Percentiles rank a stretch among this genome's conserved stretches.
Conservation (phyloP, 2,888 invertebrate species). For the Leptothorax acervorum region DNA sequence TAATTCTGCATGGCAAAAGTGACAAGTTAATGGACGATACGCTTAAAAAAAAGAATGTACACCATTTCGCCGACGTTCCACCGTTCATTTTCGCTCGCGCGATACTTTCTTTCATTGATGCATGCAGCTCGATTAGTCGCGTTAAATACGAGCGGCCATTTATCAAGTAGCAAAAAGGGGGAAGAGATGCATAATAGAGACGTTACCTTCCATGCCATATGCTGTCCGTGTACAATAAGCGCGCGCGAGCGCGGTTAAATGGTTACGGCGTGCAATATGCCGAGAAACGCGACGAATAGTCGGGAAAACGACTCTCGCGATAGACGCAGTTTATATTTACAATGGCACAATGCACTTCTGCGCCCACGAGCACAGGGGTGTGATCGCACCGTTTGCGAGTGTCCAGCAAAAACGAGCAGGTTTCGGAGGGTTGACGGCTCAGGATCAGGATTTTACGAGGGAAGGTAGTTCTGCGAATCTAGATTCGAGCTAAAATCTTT, state of each 20-base stretch:
- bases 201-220: slow-evolving; percentile 80
- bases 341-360: slow-evolving; percentile 77
- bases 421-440: slow-evolving; percentile 53
- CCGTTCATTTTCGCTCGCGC: slow-evolving; percentile 18
- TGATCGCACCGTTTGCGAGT: slow-evolving; percentile 71
- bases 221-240: slow-evolving; percentile 75
- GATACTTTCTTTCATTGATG: slow-evolving; percentile 51
- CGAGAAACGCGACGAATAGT: slow-evolving; percentile 77
- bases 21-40: slow-evolving; percentile 10
- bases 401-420: slow-evolving; percentile 61
- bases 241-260: slow-evolving; percentile 72
- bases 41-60: neutral
- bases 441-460: slow-evolving; percentile 15
- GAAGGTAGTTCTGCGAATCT: neutral
- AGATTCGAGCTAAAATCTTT: neutral
- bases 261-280: slow-evolving; percentile 74
- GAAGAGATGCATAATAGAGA: slow-evolving; percentile 77
- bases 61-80: slow-evolving; percentile 28
- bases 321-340: slow-evolving; percentile 76
- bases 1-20: neutral
- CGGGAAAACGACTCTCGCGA: slow-evolving; percentile 74
- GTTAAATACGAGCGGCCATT: slow-evolving; percentile 79
- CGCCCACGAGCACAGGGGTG: slow-evolving; percentile 64
- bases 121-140: slow-evolving; percentile 74
- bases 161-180: slow-evolving; percentile 68